Conservation (phyloP, 2,888 invertebrate genomes). For the Cyclophora albipunctata region DNA sequence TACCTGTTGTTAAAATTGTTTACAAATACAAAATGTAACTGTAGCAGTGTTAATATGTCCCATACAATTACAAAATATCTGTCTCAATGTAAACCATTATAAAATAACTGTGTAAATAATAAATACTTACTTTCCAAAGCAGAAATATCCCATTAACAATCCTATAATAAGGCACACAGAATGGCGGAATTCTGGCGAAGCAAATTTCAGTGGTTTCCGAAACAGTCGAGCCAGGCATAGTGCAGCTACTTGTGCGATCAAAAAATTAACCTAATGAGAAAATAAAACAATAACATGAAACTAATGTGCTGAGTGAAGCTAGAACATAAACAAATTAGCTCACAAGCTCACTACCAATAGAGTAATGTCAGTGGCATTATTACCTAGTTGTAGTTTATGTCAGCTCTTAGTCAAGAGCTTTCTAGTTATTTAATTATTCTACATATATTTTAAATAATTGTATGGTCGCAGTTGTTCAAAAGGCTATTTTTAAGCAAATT, state of each 20-base stretch:
- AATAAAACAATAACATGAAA: constrained; percentile 27
- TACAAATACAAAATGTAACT: too few relatives aligned
- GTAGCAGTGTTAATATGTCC: too few relatives aligned
- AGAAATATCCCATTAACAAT: constrained; percentile 88
- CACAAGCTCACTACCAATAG: constrained; percentile 13
- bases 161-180: constrained; percentile 86
- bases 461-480: neutral
- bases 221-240: constrained; percentile 86
- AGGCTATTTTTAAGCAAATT: constrained; percentile 3
- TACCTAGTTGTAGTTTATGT: neutral
- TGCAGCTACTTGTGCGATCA: constrained; percentile 87
- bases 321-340: constrained; percentile 6
- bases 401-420: neutral
- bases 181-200: constrained; percentile 83
- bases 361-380: neutral
- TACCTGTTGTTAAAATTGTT: too few relatives aligned
- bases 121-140: constrained; percentile 86
- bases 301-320: constrained; percentile 27
- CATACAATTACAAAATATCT: too few relatives aligned
- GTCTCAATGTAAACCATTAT: too few relatives aligned
- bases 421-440: neutral
- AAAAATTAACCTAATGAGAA: constrained; percentile 86
- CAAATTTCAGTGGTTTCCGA: constrained; percentile 84
- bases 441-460: neutral
- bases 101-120: too few relatives aligned